Conservation (phyloP, 2,888 invertebrate genomes). For the Heliconius erato region DNA sequence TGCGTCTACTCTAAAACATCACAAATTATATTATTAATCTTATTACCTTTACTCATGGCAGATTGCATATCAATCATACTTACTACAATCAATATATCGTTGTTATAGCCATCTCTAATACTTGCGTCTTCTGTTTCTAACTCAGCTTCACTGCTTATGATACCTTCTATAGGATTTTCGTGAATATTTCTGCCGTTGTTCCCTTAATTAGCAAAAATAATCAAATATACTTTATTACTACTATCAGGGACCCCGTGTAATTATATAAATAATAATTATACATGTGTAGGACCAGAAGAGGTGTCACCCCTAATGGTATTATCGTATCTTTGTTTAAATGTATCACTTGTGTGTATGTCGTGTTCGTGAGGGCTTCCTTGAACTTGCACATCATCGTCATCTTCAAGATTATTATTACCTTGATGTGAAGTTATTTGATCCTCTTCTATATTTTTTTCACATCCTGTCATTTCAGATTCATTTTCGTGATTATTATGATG, state of each 20-base stretch:
- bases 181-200: conserved; percentile 78
- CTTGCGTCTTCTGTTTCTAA: conserved; percentile 83
- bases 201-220: conserved; percentile 85
- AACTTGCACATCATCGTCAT: conserved; percentile 85
- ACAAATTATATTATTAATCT: conserved; percentile 75
- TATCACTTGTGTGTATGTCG: conserved; percentile 73
- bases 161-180: conserved; percentile 82
- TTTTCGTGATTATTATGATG: conserved; percentile 30
- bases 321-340: conserved; percentile 65
- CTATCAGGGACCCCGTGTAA: conserved; percentile 78
- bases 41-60: conserved; percentile 75
- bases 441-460: conserved; percentile 52
- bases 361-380: conserved; percentile 80
- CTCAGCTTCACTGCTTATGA: conserved; percentile 80
- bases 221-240: conserved; percentile 80
- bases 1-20: conserved; percentile 81
- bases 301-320: conserved; percentile 78
- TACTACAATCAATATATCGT: conserved; percentile 78
- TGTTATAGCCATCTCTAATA: conserved; percentile 74
- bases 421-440: conserved; percentile 65
- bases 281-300: conserved; percentile 80
- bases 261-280: conserved; percentile 66
- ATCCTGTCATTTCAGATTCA: conserved; percentile 38
- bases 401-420: conserved; percentile 82
- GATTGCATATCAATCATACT: conserved; percentile 73